Conservation (phyloP, 2,113 vertebrate species). For the Macrotis lagotis region DNA sequence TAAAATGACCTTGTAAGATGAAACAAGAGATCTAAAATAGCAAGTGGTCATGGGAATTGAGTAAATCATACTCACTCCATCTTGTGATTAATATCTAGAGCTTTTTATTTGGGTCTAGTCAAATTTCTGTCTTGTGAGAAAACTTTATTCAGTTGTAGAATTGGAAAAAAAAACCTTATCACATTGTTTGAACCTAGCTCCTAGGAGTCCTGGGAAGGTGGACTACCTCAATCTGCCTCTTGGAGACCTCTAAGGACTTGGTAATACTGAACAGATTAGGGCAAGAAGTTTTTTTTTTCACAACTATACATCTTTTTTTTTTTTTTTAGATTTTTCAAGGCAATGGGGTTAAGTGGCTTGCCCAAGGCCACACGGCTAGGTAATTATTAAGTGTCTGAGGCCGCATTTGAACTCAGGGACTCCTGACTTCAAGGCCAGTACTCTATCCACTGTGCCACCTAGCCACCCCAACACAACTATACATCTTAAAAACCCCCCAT, state of each 20-base stretch:
- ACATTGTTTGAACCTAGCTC: not conserved
- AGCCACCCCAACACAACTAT: not conserved
- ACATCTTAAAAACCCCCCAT: not conserved
- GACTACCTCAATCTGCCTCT: not conserved
- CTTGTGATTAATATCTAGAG: not conserved
- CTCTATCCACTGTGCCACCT: too few relatives aligned
- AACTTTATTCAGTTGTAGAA: too few relatives aligned
- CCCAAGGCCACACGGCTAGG: too few relatives aligned
- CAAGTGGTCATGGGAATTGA: not conserved
- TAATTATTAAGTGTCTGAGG: too few relatives aligned
- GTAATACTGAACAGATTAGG: not conserved
- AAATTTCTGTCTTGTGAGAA: too few relatives aligned
- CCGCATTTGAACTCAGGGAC: too few relatives aligned
- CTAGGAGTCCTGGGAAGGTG: not conserved
- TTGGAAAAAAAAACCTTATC: not conserved
- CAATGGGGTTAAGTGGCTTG: too few relatives aligned
- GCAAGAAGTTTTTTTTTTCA: not conserved
- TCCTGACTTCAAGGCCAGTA: too few relatives aligned
- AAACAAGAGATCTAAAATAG: not conserved
- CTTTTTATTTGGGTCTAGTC: too few relatives aligned
- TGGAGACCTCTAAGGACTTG: not conserved
- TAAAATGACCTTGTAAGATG: not conserved
- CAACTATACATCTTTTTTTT: too few relatives aligned
- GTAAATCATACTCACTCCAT: not conserved
- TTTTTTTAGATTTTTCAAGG: too few relatives aligned